Base-by-base conservation (phyloP, 2,113 vertebrate genomes). In the Machaerirhynchus nigripectus region DNA sequence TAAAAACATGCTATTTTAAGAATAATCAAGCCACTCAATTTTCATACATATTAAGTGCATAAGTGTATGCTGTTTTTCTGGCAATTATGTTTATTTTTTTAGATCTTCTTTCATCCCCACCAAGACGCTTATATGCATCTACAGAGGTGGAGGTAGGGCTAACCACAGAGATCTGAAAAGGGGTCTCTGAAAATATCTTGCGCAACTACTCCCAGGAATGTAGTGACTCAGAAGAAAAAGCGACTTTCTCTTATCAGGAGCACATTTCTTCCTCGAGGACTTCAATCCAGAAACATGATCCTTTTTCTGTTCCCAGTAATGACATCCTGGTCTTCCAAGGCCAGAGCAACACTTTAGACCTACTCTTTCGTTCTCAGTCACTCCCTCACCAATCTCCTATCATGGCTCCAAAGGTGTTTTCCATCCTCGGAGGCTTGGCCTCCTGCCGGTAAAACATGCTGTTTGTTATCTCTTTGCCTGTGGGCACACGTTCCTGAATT, bases 151-250 rank as follows among this genome's bases (percentile, higher is more conserved):
- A 87, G 18, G 37, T 37, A 35, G 69, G 78, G 18, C 76, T 37
- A 75, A 67, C 17, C 49, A 40, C 0, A 0, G 52, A 20, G 47
- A 71, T 37, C 55, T 75, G 69, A 55, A 78, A 85, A 28, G 33
- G 63, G 70, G 68, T 90, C 91, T 91, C 80, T 64, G 28, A 95
- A 95, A 96, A 94, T 90, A 91, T 28, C 84, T 96, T 96, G 70
- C 1, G 0, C 87, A 97, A 95, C 13, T 14, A 24, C 69, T 87
- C 21, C 65, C 50, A 82, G 94, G 95, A 96, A 97, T 95, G 95
- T 16, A 79, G 76, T 95, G 93, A 96, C 93, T 96, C 95, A 97
- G 90, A 91, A 90, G 55, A 87, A 96, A 89, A 90, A 55, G 82
- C 1, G 0, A 52, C 87, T 91, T 88, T 73, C 55, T 75, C 84